Percentiles rank a stretch among this genome's conserved stretches.
These are phyloP conservation scores for Acanthococcus lagerstroemiae DNA, from an alignment of 2,888 invertebrate genomes.

Conservation along the genomic window DNA sequence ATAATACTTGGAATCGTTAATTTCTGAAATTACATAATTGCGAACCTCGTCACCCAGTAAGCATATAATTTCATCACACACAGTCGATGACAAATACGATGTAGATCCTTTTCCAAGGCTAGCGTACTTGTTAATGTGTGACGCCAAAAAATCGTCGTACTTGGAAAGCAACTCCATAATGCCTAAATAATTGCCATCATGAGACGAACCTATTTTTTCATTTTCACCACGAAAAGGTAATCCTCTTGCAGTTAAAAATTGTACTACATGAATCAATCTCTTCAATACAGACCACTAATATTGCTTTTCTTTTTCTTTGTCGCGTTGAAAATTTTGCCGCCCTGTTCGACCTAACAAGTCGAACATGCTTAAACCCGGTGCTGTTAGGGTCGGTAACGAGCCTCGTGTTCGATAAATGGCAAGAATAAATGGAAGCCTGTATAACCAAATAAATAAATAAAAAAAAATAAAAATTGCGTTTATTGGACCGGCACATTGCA, in stretches of 20 bases:
- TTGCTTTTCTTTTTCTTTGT: not conserved
- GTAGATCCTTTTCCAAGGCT: conserved; percentile 3
- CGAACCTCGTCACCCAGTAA: conserved; percentile 7
- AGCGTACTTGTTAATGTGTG: conserved; percentile 28
- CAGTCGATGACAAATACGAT: conserved; percentile 20
- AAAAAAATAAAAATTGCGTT: no score
- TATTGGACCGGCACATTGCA: no score
- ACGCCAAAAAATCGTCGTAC: conserved; percentile 33
- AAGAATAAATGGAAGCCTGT: no score
- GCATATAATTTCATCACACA: conserved; percentile 20
- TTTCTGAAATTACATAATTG: conserved; percentile 14
- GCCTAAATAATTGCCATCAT: conserved; percentile 32
- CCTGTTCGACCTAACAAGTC: no score
- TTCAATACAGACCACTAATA: conserved; percentile 27
- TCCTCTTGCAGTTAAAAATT: conserved; percentile 28
- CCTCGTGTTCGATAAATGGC: no score
- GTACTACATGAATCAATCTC: conserved; percentile 22
- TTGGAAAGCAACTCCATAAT: conserved; percentile 32
- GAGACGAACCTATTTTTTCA: conserved; percentile 25
- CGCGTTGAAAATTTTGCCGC: not conserved
- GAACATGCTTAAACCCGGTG: no score
- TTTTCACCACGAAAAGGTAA: conserved; percentile 30
- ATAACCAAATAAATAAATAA: no score
- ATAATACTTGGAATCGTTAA: conserved; percentile 20
- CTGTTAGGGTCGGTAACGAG: no score